phyloP scores from a whole-genome alignment of 2,113 vertebrate species.

The Cochlearius cochlearius region DNA sequence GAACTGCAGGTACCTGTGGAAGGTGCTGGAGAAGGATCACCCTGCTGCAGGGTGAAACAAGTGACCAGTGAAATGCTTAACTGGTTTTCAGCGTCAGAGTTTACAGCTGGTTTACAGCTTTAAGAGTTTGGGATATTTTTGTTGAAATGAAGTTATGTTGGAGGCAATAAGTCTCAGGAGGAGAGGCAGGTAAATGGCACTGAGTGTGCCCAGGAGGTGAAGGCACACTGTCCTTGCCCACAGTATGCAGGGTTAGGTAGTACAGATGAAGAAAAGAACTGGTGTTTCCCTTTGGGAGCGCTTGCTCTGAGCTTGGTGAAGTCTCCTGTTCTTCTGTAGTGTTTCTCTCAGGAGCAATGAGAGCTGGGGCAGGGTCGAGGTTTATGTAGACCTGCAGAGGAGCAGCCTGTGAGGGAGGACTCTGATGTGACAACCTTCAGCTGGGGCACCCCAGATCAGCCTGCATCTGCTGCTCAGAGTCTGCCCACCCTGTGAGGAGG shows the following conservation, averaged over 20 bases:
- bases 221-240: neutral
- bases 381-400: neutral
- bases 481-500: neutral
- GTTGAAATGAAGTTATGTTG: neutral
- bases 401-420: neutral
- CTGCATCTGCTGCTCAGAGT: neutral
- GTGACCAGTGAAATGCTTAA: neutral
- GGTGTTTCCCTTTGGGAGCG: neutral
- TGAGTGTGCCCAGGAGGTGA: neutral
- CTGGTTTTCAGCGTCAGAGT: neutral
- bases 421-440: neutral
- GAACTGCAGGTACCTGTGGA: neutral
- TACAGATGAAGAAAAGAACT: neutral
- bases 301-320: neutral
- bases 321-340: neutral
- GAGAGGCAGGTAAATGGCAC: neutral
- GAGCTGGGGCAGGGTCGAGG: fast-evolving
- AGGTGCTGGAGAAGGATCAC: neutral
- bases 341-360: neutral
- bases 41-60: neutral
- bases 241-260: neutral
- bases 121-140: neutral
- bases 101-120: neutral
- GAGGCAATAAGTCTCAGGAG: neutral
- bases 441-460: neutral